These are phyloP conservation scores for Otolemur garnettii DNA, from an alignment of 2,113 vertebrate species.

Conservation along the genomic window DNA sequence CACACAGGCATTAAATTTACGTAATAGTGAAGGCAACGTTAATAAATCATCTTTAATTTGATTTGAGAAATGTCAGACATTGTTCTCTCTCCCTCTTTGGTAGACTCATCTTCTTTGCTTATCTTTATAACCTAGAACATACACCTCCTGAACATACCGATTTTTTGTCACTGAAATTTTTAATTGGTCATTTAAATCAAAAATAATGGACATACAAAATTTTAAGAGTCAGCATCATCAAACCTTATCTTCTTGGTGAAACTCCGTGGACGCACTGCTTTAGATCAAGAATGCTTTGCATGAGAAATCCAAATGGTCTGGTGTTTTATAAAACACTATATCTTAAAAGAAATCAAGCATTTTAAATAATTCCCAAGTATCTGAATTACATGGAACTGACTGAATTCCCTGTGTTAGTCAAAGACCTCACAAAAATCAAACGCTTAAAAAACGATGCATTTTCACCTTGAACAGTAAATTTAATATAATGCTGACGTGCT, in stretches of 20 bases:
- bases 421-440: slow-evolving; percentile 15
- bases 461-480: slow-evolving; percentile 6
- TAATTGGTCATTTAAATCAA: neutral
- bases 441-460: neutral
- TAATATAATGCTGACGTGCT: neutral
- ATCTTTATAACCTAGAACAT: slow-evolving; percentile 20
- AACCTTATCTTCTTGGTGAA: neutral
- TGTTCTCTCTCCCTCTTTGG: neutral
- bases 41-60: neutral
- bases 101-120: neutral
- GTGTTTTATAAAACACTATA: neutral
- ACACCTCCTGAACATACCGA: neutral
- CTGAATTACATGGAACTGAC: neutral
- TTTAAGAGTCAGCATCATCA: neutral
- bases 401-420: slow-evolving; percentile 53
- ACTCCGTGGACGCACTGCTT: neutral
- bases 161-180: slow-evolving; percentile 15
- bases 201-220: neutral
- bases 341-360: neutral
- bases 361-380: slow-evolving; percentile 34
- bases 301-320: slow-evolving; percentile 15
- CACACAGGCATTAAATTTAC: neutral
- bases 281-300: slow-evolving; percentile 13
- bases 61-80: neutral
- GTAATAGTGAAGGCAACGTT: neutral